A percentile compares a stretch with the other conserved stretches of the same genome.
Evolutionary conservation across 1,140 invertebrate species (phyloP).

Genomic region (Pteromalus puparum): DNA sequence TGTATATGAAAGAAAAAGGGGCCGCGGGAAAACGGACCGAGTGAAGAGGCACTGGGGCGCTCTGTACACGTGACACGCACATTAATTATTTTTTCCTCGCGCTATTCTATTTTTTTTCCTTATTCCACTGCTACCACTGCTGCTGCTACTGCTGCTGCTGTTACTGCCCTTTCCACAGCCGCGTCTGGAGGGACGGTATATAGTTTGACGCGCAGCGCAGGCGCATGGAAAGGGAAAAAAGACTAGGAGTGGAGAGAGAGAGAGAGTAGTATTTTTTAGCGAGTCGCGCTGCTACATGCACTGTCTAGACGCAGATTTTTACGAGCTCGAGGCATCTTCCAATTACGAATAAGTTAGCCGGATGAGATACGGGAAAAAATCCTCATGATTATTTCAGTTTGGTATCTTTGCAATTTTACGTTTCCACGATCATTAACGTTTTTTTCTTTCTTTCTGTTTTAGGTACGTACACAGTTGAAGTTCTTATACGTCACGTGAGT

Average conservation of each 20-base stretch:
- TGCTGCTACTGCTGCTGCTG: not conserved
- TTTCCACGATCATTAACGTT: too few relatives aligned
- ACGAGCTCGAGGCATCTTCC: not conserved
- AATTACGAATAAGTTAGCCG: too few relatives aligned
- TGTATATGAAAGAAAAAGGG: not conserved
- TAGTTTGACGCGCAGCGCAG: not conserved
- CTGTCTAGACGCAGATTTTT: constrained; percentile 12
- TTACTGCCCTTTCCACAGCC: not conserved
- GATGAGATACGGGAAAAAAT: too few relatives aligned
- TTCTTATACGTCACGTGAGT: too few relatives aligned
- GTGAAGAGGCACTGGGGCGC: constrained; percentile 47
- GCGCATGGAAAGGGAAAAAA: too few relatives aligned
- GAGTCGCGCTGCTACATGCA: not conserved
- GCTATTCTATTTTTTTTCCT: constrained; percentile 57
- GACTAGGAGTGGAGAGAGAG: too few relatives aligned
- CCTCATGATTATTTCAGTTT: too few relatives aligned
- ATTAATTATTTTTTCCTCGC: constrained; percentile 69
- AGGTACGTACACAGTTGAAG: too few relatives aligned
- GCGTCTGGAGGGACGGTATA: not conserved
- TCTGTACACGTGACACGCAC: constrained; percentile 65
- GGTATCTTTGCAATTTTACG: too few relatives aligned
- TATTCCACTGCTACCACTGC: not conserved
- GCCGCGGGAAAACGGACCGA: constrained; percentile 53
- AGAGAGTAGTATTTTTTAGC: not conserved
- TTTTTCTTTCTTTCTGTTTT: too few relatives aligned